A percentile compares a stretch with the other conserved stretches of the same genome.
phyloP scores from a whole-genome alignment of 2,888 invertebrate genomes.

The Ophraella communa region DNA sequence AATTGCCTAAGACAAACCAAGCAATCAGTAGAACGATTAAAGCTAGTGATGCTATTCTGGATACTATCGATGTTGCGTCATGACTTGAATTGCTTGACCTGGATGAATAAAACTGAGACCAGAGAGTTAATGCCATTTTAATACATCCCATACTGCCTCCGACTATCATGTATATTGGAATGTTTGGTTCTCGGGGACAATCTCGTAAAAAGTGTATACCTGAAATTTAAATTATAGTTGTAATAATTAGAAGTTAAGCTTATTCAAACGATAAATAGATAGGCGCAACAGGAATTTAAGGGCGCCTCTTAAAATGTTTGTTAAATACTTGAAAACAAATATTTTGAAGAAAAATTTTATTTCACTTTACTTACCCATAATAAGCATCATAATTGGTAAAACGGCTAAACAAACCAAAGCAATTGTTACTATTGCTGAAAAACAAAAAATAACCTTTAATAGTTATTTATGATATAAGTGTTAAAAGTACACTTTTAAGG shows the following conservation, averaged over 20 bases:
- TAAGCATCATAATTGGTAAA: conserved; percentile 77
- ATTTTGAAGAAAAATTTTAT: too few relatives aligned
- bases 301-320: too few relatives aligned
- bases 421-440: conserved; percentile 74
- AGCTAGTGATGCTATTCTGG: conserved; percentile 68
- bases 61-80: conserved; percentile 65
- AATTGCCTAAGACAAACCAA: conserved; percentile 82
- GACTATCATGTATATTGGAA: conserved; percentile 85
- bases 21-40: conserved; percentile 73
- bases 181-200: conserved; percentile 77
- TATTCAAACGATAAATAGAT: too few relatives aligned
- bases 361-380: conserved; percentile 74
- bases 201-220: conserved; percentile 81
- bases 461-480: not conserved
- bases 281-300: too few relatives aligned
- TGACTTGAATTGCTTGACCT: conserved; percentile 57
- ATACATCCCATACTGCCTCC: conserved; percentile 78
- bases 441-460: conserved; percentile 8
- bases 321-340: too few relatives aligned
- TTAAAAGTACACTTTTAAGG: too few relatives aligned
- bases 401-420: conserved; percentile 71
- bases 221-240: conserved; percentile 57
- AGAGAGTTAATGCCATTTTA: conserved; percentile 72
- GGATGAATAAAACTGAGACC: conserved; percentile 70
- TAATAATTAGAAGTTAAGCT: too few relatives aligned